These are phyloP conservation scores for Herpetotheres cachinnans DNA, from an alignment of 2,113 vertebrate genomes.

Conservation along the genomic window DNA sequence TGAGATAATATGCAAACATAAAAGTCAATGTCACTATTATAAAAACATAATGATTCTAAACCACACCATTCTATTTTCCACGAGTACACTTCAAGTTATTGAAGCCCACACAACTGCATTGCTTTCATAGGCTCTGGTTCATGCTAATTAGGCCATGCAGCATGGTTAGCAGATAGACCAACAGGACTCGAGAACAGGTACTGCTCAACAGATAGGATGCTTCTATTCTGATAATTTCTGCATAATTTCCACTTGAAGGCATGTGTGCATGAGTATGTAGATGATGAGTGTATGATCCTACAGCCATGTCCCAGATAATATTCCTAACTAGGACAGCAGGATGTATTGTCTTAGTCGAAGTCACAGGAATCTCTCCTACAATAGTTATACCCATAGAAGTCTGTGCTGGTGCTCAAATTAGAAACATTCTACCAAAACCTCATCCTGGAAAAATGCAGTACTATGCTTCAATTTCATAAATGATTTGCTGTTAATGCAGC, in stretches of 20 bases:
- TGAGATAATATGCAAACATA: background rate
- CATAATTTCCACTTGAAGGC: background rate
- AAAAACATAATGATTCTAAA: background rate
- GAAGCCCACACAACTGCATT: background rate
- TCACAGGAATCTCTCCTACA: background rate
- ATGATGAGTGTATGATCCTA: background rate
- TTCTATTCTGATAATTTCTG: background rate
- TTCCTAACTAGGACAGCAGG: background rate
- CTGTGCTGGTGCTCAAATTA: background rate
- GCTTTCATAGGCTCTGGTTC: background rate
- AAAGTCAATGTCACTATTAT: background rate
- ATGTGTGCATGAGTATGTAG: background rate
- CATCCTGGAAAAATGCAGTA: background rate
- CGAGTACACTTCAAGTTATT: background rate
- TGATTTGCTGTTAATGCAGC: background rate
- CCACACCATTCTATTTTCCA: background rate
- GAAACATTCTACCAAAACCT: background rate
- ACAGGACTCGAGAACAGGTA: background rate
- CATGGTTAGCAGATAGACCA: background rate
- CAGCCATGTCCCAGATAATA: background rate
- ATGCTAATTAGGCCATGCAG: slow-evolving; percentile 61
- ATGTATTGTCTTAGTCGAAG: background rate
- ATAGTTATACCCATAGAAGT: background rate
- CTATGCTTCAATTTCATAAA: background rate
- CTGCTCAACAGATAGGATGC: background rate